Evolutionary conservation across 53 echinoderm and acorn worm species (phyloP), one percentile per base, ranked within the genome.

Genomic region (Arbacia lixula): DNA sequence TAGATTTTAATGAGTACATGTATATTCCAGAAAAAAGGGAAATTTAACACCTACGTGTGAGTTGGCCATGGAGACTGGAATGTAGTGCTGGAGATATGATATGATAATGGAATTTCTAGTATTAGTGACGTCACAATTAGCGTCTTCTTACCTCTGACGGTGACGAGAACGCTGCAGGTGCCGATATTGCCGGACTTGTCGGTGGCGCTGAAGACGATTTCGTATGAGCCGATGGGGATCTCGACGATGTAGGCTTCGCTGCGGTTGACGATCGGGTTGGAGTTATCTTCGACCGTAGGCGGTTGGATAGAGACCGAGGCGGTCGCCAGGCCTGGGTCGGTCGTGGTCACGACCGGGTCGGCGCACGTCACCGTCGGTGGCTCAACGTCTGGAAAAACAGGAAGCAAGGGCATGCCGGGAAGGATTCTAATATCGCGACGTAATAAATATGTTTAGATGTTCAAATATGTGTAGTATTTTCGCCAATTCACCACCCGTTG

Each of bases 131-230:
- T n/a, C n/a, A n/a, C 46, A 46, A 8, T 10, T 20, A 17, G 9
- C 58, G 14, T 57, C 22, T 19, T 20, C 49, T 46, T 74, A 86
- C 86, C 86, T 74, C 27, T 4, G 16, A 86, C 67, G 22, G 86
- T 86, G n/a, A 86, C 41, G 55, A 39, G 6, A 31, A 86, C 73
- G 0, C 42, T 41, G 22, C 86, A 86, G 30, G 26, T 16, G 26
- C 22, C 86, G 4, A 29, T 17, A 60, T 86, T 86, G 42, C 86
- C 86, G 40, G 75, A 75, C 39, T 20, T 50, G 61, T 86, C 86
- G 11, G 24, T 37, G 22, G 85, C 85, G 25, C 60, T 60, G 72
- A 71, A 85, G 3, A 29, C 20, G 49, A 85, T 65, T 14, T 73
- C 73, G 29, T 54, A 72, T 10, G 72, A 21, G 17, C 60, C 72